Base-by-base conservation (phyloP, 2,888 invertebrate genomes). In the Odiellus spinosus region DNA sequence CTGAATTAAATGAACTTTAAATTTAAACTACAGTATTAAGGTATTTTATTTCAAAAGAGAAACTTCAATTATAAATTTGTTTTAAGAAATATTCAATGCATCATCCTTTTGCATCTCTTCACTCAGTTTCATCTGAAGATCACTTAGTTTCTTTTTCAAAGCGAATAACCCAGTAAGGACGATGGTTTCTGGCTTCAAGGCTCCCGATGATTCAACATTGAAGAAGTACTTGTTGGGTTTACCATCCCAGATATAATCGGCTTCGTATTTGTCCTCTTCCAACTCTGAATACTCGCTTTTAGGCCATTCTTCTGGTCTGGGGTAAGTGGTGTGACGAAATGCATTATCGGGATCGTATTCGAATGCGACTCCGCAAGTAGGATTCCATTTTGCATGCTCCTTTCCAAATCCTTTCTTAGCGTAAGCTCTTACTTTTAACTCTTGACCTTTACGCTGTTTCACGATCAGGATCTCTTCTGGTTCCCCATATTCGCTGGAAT, bases 371-470 rank as follows among this genome's bases (percentile, higher is more conserved):
- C 95, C 95, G 43, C 88, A 87, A 0, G 98, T 98, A 3, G 98
- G 98, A 70, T 96, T 98, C 98, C 98, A 98, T 67, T 98, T 98
- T 0, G 98, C 98, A 70, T 99, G 98, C 64, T 99, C 98, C 63
- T 98, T 98, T 1, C 95, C 91, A 70, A 91, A 90, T 26, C 77
- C 77, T 71, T 98, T 98, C 60, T 95, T 91, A 0, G 96, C 98
- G 70, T 88, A 96, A 1, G 95, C 96, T 58, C 84, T 74, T 48
- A 96, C 70, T 64, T 91, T 93, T 36, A 98, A 66, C 64, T 93
- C 93, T 64, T 98, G 96, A 0, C 95, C 80, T 63, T 78, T 78
- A 40, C 80, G 71, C 38, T 81, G 64, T 60, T 81, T 81, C 0
- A 79, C 77, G 54, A 81, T 77, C 41, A 80, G 61, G 58, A 81